Evolutionary conservation across 1,140 invertebrate species (phyloP).

Genomic region (Drosophila santomea): DNA sequence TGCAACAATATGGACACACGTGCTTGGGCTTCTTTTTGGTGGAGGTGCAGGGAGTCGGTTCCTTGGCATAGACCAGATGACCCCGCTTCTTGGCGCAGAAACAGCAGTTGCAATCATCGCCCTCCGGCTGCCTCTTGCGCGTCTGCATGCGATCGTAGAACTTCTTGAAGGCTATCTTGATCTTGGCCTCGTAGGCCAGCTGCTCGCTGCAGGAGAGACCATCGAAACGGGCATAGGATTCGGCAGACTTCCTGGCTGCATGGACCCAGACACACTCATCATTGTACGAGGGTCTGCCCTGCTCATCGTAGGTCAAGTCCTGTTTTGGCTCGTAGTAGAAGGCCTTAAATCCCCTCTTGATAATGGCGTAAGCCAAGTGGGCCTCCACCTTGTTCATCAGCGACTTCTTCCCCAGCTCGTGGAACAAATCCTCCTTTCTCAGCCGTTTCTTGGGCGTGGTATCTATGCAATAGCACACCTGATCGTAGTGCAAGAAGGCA

Average conservation of each 20-base stretch:
- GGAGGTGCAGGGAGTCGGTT: slow-evolving; percentile 61
- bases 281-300: slow-evolving; percentile 68
- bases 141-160: slow-evolving; percentile 80
- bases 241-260: slow-evolving; percentile 72
- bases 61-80: slow-evolving; percentile 77
- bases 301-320: slow-evolving; percentile 63
- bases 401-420: slow-evolving; percentile 78
- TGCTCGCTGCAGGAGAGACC: slow-evolving; percentile 74
- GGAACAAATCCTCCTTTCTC: slow-evolving; percentile 77
- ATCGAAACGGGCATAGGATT: slow-evolving; percentile 75
- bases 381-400: slow-evolving; percentile 82
- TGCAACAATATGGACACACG: slow-evolving; percentile 77
- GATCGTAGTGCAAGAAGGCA: slow-evolving; percentile 79
- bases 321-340: slow-evolving; percentile 77
- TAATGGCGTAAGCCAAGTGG: slow-evolving; percentile 74
- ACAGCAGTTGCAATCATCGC: slow-evolving; percentile 81
- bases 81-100: slow-evolving; percentile 82
- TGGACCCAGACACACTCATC: slow-evolving; percentile 82
- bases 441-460: slow-evolving; percentile 74
- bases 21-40: slow-evolving; percentile 64
- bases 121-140: slow-evolving; percentile 66
- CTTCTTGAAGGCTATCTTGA: slow-evolving; percentile 78
- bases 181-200: slow-evolving; percentile 73
- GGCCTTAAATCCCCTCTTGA: slow-evolving; percentile 80
- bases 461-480: slow-evolving; percentile 79